Evolutionary conservation across 2,113 vertebrate genomes (phyloP), one percentile per base, ranked within the genome.

Genomic region (Cygnus buccinator): DNA sequence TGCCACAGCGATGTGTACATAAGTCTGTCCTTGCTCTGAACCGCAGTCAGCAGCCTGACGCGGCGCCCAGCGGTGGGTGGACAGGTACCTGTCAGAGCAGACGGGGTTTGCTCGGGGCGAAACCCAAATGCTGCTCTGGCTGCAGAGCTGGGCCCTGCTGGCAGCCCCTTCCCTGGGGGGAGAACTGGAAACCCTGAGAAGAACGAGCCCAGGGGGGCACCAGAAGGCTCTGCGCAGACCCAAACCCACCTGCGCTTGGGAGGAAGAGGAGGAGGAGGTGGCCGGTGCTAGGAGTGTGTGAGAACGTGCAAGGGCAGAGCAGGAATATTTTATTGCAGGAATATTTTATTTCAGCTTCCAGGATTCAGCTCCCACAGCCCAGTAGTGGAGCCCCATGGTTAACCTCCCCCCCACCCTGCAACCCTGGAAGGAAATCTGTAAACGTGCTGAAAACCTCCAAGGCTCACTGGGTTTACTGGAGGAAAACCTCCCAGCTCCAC

Each of bases 11-110:
- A 97, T 95, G 97, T 98, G 94, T 97, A 98, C 94, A 91, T 95
- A 98, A 97, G 95, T 65, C 84, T 97, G 97, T 98, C 98, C 98
- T 97, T 85, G 65, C 83, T 58, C 81, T 98, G 98, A 99, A 98
- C 98, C 66, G 82, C 95, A 94, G 62, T 90, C 96, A 89, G 95
- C 87, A 62, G 96, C 97, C 93, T 94, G 89, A 97, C 94, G 90
- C 97, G 95, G 96, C 98, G 95, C 93, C 97, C 94, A 89, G 91
- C 94, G 95, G 96, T 96, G 95, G 43, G 20, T 13, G 94, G 92
- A 96, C 96, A 97, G 98, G 97, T 93, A 97, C 94, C n/a, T 77
- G 97, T 92, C 39, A 9, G 66, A 52, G 97, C 95, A 96, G 92
- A 96, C 59, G 31, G 61, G 76, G 96, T 97, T 91, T 88, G 71